Evolutionary conservation across 2,888 invertebrate species (phyloP).

Genomic region (Andricus curvator): DNA sequence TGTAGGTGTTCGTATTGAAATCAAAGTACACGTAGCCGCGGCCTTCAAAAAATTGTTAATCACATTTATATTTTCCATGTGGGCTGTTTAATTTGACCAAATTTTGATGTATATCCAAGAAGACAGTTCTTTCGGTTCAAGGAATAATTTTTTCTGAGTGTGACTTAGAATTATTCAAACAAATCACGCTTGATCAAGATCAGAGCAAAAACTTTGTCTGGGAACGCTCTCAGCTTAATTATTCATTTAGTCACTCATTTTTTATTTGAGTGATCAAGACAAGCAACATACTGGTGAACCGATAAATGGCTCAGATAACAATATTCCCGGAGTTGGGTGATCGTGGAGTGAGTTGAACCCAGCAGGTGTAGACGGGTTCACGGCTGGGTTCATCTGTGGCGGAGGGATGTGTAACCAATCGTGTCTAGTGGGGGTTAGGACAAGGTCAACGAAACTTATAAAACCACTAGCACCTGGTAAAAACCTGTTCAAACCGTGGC

Average conservation of each 20-base stretch:
- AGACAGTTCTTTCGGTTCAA: too few species aligned
- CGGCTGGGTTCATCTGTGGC: constrained; percentile 64
- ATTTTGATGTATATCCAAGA: too few species aligned
- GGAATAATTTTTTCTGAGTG: background rate
- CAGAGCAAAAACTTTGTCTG: background rate
- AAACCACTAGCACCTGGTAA: constrained; percentile 65
- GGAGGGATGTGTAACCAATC: constrained; percentile 51
- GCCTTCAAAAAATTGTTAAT: too few species aligned
- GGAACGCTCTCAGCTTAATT: background rate
- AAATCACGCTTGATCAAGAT: background rate
- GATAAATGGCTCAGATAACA: constrained; percentile 36
- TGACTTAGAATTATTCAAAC: background rate
- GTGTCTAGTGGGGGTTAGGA: constrained; percentile 58
- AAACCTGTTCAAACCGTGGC: constrained; percentile 65
- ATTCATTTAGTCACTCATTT: constrained; percentile 11
- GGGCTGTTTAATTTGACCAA: too few species aligned
- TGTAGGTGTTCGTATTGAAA: too few species aligned
- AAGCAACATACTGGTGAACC: constrained; percentile 12
- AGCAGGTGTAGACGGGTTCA: constrained; percentile 61
- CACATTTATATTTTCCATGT: too few species aligned
- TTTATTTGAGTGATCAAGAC: constrained; percentile 1
- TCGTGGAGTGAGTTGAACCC: background rate
- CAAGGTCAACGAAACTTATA: constrained; percentile 73
- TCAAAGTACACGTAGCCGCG: too few species aligned
- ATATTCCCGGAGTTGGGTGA: constrained; percentile 23